phyloP scores from a whole-genome alignment of 1,140 invertebrate genomes.

The Drosophila equinoxialis region DNA sequence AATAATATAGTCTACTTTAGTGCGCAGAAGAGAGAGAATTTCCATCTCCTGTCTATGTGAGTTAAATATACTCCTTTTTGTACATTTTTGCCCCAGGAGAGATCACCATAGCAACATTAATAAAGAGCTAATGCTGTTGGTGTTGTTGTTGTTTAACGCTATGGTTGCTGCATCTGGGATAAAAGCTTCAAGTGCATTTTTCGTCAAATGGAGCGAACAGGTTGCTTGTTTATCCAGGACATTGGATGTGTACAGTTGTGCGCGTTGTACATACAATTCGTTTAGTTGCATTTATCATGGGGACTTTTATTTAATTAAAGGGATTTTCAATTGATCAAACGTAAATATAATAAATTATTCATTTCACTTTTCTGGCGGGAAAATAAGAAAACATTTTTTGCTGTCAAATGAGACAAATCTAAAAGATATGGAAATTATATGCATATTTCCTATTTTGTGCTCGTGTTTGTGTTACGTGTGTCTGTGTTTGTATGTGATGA shows the following conservation, averaged over 20 bases:
- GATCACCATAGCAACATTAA: conserved; percentile 17
- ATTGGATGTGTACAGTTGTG: conserved; percentile 6
- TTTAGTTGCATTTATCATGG: background rate
- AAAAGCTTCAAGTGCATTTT: conserved; percentile 4
- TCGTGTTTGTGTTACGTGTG: conserved; percentile 8
- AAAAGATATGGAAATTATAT: conserved; percentile 55
- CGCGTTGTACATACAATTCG: background rate
- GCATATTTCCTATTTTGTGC: background rate
- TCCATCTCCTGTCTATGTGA: background rate
- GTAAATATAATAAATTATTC: background rate
- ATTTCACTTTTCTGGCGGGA: conserved; percentile 21
- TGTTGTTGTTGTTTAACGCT: background rate
- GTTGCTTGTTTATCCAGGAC: conserved; percentile 11
- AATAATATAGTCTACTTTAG: conserved; percentile 16
- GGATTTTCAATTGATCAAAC: background rate
- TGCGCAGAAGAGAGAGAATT: conserved; percentile 8
- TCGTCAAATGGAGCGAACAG: conserved; percentile 17
- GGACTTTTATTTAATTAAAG: background rate
- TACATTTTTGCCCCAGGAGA: background rate
- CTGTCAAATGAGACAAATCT: conserved; percentile 45
- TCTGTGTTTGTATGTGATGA: conserved; percentile 14
- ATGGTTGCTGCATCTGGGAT: conserved; percentile 4
- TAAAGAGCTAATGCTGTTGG: background rate
- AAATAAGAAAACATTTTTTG: conserved; percentile 40
- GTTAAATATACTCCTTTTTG: background rate